Conservation (phyloP, 2,888 invertebrate species). For the Lycocerus yunnanus region DNA sequence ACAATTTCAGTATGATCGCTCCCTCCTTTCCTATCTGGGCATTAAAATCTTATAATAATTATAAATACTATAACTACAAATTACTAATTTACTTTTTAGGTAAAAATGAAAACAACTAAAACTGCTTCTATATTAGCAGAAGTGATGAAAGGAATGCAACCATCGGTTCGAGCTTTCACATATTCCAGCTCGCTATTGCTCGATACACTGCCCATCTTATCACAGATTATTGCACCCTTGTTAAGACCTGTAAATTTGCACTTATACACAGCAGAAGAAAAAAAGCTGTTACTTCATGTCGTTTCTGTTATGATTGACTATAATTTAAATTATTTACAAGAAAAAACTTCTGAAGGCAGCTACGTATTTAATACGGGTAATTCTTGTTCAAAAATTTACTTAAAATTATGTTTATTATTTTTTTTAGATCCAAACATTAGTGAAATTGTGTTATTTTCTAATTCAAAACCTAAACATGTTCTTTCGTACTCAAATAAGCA, state of each 20-base stretch:
- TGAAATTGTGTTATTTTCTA: slow-evolving; percentile 61
- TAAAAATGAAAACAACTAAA: slow-evolving; percentile 58
- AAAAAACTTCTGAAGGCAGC: slow-evolving; percentile 75
- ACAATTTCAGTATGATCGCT: too few species aligned
- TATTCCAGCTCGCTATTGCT: slow-evolving; percentile 59
- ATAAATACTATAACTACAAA: not conserved
- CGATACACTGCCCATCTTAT: slow-evolving; percentile 74
- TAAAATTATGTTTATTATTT: slow-evolving; percentile 41
- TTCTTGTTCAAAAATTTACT: not conserved
- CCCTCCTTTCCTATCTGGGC: not conserved
- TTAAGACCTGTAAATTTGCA: slow-evolving; percentile 74
- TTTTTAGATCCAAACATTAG: slow-evolving; percentile 82
- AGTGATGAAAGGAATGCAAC: slow-evolving; percentile 68
- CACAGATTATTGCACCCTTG: slow-evolving; percentile 72
- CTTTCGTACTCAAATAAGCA: slow-evolving; percentile 76
- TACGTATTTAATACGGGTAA: slow-evolving; percentile 64
- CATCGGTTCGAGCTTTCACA: slow-evolving; percentile 57
- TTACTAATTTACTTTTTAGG: slow-evolving; percentile 56
- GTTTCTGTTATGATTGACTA: slow-evolving; percentile 88
- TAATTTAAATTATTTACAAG: slow-evolving; percentile 83
- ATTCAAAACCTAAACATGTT: slow-evolving; percentile 41
- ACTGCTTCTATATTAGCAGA: slow-evolving; percentile 62
- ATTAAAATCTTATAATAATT: not conserved
- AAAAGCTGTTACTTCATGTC: slow-evolving; percentile 68
- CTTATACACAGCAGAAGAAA: slow-evolving; percentile 76